Base-by-base conservation (phyloP, 1,140 invertebrate species). In the Magallana gigas region DNA sequence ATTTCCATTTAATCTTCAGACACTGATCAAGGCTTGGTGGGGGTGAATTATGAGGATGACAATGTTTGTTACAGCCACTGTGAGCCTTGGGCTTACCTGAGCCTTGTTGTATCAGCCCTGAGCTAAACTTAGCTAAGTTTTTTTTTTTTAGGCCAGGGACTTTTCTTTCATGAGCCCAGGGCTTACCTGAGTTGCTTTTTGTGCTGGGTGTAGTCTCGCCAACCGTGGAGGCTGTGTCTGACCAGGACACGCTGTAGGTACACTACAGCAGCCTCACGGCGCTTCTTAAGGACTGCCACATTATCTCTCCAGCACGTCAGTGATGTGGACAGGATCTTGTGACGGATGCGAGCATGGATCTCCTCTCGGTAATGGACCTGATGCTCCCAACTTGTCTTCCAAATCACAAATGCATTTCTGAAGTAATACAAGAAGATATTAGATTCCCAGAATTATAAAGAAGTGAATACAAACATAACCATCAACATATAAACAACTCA, bases 351-450 rank as follows among this genome's bases (percentile, higher is more conserved):
- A 57, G 83, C 83, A 12, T 89, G 83, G 11, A 87, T 80, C 18
- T 85, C 81, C 8, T 87, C 68, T 11, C 88, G 60, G 14, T 87
- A 83, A 7, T 36, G 58, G 9, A 89, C 83, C 57, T 87, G 84
- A 23, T 57, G 60, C 57, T 59, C 29, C 86, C 88, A 87, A 29
- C 82, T 84, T 0, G 76, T 71, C 29, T 68, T 87, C 88, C 85
- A 89, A 5, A 87, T 89, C 12, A 64, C 58, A 80, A 86, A 89
- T 18, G 88, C 85, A 85, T 89, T 87, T 68, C 88, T 89, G 57
- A 1, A 64, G 23, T 48, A 57, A 56, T 57, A 82, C 8, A 3
- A 3, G 8, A 56, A 57, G 11, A 16, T 81, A 16, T 29, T 5
- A 48, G 8, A 48, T 82, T 57, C 23, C 23, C 0, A 23, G 23